Conservation (phyloP, 1,140 invertebrate species). For the Drosophila orena region DNA sequence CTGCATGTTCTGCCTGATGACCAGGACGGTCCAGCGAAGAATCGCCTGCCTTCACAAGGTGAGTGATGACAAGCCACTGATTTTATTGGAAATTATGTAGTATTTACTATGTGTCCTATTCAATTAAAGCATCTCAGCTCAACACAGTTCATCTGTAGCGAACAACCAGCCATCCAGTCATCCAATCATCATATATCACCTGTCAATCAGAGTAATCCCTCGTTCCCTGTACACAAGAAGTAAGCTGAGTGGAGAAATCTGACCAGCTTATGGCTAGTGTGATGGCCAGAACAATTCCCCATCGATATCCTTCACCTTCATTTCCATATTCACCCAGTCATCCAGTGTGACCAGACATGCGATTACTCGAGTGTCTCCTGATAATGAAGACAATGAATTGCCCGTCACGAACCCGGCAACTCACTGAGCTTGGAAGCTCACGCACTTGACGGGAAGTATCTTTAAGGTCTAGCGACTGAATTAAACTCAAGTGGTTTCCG, state of each 20-base stretch:
- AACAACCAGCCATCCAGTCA: not conserved
- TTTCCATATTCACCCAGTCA: conserved; percentile 9
- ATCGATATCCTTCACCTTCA: not conserved
- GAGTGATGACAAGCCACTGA: not conserved
- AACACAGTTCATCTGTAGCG: not conserved
- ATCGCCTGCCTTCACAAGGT: conserved; percentile 43
- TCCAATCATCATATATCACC: conserved; percentile 18
- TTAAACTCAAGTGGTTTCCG: conserved; percentile 25
- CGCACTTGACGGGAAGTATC: conserved; percentile 7
- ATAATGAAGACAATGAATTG: conserved; percentile 62
- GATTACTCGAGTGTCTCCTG: conserved; percentile 40
- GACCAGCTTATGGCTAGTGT: conserved; percentile 65
- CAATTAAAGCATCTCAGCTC: not conserved
- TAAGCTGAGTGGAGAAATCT: conserved; percentile 16
- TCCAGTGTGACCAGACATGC: conserved; percentile 49
- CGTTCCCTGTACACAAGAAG: not conserved
- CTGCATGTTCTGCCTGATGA: conserved; percentile 55
- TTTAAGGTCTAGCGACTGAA: conserved; percentile 20
- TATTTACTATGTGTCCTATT: not conserved
- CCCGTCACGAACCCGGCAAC: conserved; percentile 14
- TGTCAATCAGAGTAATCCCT: conserved; percentile 27
- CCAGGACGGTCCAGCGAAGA: conserved; percentile 39
- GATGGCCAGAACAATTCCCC: conserved; percentile 17
- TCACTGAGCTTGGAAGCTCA: conserved; percentile 6
- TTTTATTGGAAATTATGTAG: too few relatives aligned